A percentile compares a stretch with the other conserved stretches of the same genome.
These are phyloP conservation scores for Laticauda colubrina DNA, from an alignment of 2,113 vertebrate species.

Conservation along the genomic window DNA sequence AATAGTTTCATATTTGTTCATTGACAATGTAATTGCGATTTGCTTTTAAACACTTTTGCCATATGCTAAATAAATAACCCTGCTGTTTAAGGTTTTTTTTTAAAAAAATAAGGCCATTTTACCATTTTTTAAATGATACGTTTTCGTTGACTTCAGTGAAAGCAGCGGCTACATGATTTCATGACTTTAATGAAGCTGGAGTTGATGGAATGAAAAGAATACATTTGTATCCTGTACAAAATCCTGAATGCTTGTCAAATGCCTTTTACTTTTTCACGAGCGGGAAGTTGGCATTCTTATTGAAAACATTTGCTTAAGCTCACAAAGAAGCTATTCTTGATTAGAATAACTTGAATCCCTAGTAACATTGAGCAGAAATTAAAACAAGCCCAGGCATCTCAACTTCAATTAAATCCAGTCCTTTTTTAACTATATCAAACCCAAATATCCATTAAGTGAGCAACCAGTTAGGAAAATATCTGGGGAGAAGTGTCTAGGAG, in stretches of 20 bases:
- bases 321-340: slow-evolving; percentile 22
- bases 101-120: not conserved
- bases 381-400: slow-evolving; percentile 10
- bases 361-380: not conserved
- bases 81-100: not conserved
- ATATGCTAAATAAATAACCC: not conserved
- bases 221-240: not conserved
- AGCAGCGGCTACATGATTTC: not conserved
- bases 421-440: slow-evolving; percentile 14
- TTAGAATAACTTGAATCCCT: not conserved
- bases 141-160: not conserved
- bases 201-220: not conserved
- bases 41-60: not conserved
- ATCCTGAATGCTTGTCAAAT: not conserved
- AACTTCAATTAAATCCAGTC: not conserved
- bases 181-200: not conserved
- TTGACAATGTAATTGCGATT: not conserved
- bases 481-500: not conserved
- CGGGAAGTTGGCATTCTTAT: not conserved
- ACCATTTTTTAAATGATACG: not conserved
- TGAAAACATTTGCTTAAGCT: not conserved
- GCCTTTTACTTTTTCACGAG: not conserved
- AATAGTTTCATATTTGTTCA: not conserved
- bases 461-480: slow-evolving; percentile 7
- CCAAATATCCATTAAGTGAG: not conserved